phyloP scores from a whole-genome alignment of 2,888 invertebrate genomes.

The Imbricaverruca yamaguchii region DNA sequence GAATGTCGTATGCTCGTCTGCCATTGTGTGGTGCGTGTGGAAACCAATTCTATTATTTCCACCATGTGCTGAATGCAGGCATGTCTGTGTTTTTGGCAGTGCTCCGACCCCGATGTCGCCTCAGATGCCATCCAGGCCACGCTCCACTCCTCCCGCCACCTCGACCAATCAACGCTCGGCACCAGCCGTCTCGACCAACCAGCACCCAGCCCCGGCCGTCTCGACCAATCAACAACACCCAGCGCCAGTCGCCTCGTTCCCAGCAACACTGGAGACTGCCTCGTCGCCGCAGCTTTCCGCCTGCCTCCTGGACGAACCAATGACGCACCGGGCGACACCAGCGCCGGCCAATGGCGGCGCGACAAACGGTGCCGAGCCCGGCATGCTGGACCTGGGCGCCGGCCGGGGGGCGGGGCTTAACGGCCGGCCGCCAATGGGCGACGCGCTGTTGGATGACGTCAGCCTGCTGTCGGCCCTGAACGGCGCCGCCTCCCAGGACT shows the following conservation, averaged over 20 bases:
- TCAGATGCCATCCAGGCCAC: not conserved
- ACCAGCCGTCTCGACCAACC: not conserved
- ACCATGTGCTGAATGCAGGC: too few species aligned
- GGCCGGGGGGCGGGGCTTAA: conserved; percentile 5
- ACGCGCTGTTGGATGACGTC: not conserved
- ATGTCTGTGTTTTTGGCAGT: too few species aligned
- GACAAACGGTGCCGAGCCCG: not conserved
- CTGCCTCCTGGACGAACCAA: not conserved
- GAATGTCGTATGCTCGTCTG: too few species aligned
- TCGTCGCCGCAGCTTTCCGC: not conserved
- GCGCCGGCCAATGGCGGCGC: not conserved
- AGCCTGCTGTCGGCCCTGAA: conserved; percentile 3
- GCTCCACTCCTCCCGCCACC: not conserved
- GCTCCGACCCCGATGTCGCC: not conserved
- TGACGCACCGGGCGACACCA: not conserved
- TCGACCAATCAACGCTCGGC: not conserved
- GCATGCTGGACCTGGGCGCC: not conserved
- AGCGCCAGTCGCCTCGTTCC: too few species aligned
- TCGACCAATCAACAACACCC: too few species aligned
- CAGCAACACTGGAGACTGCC: too few species aligned
- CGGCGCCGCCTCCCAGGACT: not conserved
- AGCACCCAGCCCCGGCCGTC: too few species aligned
- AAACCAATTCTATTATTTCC: too few species aligned
- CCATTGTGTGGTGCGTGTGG: too few species aligned
- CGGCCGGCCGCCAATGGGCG: not conserved